Evolutionary conservation across 2,888 invertebrate species (phyloP), one percentile per base, ranked within the genome.

Genomic region (Dynastes maya): DNA sequence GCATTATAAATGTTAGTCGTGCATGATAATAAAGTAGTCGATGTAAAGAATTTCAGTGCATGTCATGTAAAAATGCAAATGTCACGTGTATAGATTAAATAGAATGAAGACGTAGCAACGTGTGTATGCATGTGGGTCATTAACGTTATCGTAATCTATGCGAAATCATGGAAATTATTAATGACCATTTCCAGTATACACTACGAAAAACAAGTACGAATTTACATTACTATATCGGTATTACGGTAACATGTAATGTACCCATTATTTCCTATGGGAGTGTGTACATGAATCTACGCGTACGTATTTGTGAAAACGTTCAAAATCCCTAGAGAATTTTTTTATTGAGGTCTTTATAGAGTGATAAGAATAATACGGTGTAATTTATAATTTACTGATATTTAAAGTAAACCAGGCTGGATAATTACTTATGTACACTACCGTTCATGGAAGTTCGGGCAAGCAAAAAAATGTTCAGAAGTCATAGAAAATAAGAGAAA

Each of bases 91-190:
- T 16, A 65, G 16, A 40, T 65, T 51, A 68, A 68, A 29, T 68
- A 51, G n/a, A 68, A 68, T 68, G 51, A 68, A 68, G 68, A 51
- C 51, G 68, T 53, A 68, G 51, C 27, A n/a, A 68, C 51, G 51
- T 68, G 49, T 68, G 68, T 68, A 51, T 51, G 51, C 29, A 68
- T 32, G 51, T 51, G 51, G 51, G 51, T 51, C 68, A 68, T 68
- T 68, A 68, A 27, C 27, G 29, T 68, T 53, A 68, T 68, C 68
- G 51, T 51, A 68, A 68, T 68, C 3, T 68, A 68, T 68, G 68
- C 51, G 29, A 6, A 68, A 68, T 65, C 65, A 65, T 40, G 65
- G 37, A 68, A 51, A 51, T 53, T 51, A 51, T 68, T 29, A 68
- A 68, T 51, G 53, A 68, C 51, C 29, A 11, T 51, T 68, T 51